Evolutionary conservation across 2,888 invertebrate species (phyloP), one percentile per base, ranked within the genome.

Genomic region (Pilophorus perplexus): DNA sequence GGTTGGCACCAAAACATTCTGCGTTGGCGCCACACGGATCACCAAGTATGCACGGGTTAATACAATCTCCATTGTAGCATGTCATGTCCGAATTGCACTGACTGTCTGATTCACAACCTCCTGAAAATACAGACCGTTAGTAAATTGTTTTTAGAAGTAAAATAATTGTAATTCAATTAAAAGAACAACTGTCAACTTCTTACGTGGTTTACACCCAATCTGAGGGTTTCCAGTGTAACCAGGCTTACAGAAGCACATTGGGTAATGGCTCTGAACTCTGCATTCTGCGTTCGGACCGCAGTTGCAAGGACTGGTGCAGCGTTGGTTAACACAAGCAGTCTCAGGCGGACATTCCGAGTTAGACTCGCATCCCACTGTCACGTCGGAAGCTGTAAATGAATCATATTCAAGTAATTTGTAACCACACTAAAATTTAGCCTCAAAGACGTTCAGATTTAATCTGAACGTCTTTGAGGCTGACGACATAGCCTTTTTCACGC

Each of bases 151-250:
- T n/a, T n/a, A n/a, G n/a, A n/a, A n/a, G n/a, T n/a, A 60, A 28
- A n/a, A 46, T 18, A 18, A 0, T 37, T 33, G n/a, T n/a, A 55
- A 71, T 77, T 80, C 85, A 85, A 81, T 80, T 5, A n/a, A n/a
- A n/a, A n/a, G 67, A 65, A 14, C 44, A 14, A n/a, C 5, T 44
- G 14, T n/a, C 44, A 52, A 33, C n/a, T n/a, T 65, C 57, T 78
- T 80, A 86, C 86, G 82, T 81, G 89, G 88, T 23, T 82, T 80
- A 74, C 93, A 93, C 55, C 89, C 89, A 64, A 82, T 81, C 78
- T 89, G 90, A 18, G 92, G 90, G 77, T 91, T 90, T 74, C 93
- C 93, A 40, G 90, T 89, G 77, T 84, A 92, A 55, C 90, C 91
- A 37, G 86, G 83, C 74, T 84, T 83, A 76, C 93, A 94, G 73